Conservation (phyloP, 1,140 invertebrate genomes). For the Lucilia sericata region DNA sequence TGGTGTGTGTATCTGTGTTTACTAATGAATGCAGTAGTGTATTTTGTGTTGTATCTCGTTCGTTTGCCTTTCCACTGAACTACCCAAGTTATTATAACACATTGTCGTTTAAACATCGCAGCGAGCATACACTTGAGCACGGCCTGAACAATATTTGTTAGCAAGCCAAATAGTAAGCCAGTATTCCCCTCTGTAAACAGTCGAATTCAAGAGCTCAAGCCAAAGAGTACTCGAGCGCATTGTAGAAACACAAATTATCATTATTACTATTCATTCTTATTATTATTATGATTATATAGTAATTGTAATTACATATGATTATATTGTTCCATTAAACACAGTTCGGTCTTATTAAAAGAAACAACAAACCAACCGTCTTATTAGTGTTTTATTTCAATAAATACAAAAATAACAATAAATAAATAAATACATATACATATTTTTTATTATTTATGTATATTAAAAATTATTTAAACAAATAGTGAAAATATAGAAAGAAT, state of each 20-base stretch:
- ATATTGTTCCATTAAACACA: not conserved
- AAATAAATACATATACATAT: not conserved
- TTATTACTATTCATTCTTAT: conserved; percentile 7
- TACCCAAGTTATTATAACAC: conserved; percentile 25
- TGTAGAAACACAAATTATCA: conserved; percentile 38
- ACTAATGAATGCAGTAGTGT: conserved; percentile 26
- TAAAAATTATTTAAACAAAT: conserved; percentile 38
- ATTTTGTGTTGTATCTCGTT: too few relatives aligned
- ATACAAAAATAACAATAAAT: not conserved
- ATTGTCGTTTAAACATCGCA: conserved; percentile 33
- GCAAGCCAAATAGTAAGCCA: conserved; percentile 69
- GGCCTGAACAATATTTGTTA: conserved; percentile 68
- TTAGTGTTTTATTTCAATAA: conserved; percentile 35
- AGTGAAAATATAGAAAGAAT: not conserved
- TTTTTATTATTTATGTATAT: not conserved
- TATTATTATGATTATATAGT: conserved; percentile 30
- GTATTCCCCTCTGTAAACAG: conserved; percentile 69
- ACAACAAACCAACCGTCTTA: conserved; percentile 38
- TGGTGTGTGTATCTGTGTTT: conserved; percentile 28
- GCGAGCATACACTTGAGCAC: conserved; percentile 61
- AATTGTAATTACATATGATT: not conserved
- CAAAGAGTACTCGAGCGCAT: conserved; percentile 67
- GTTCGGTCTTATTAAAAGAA: conserved; percentile 35
- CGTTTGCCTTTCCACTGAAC: conserved; percentile 1
- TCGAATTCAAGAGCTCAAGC: conserved; percentile 69